Evolutionary conservation across 2,797 vertebrate genomes (phyloP).

Genomic region (Tamandua tetradactyla): DNA sequence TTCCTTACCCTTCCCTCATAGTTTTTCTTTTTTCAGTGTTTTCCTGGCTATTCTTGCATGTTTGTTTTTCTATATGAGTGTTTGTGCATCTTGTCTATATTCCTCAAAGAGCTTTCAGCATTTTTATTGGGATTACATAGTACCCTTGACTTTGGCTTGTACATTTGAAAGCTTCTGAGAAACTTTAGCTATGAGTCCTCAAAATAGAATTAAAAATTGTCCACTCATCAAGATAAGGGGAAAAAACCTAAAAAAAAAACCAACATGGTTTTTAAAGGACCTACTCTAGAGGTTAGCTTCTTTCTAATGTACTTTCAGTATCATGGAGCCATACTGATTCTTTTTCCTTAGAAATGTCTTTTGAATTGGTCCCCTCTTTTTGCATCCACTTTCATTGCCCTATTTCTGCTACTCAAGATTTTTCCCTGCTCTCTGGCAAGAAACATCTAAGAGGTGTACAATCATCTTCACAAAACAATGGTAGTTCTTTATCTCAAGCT

Average conservation of each 20-base stretch:
- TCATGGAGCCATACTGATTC: background rate
- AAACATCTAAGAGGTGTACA: background rate
- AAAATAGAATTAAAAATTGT: background rate
- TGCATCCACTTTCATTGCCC: background rate
- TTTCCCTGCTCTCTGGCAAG: background rate
- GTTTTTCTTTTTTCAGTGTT: background rate
- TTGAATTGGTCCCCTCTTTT: background rate
- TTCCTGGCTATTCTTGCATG: background rate
- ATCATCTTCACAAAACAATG: background rate
- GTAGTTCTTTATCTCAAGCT: background rate
- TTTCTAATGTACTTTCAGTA: background rate
- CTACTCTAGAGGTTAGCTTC: background rate
- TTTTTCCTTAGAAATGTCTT: background rate
- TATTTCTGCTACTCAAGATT: background rate
- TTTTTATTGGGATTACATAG: background rate
- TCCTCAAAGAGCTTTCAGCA: background rate
- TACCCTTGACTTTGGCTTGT: background rate
- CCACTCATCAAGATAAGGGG: background rate
- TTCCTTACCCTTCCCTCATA: background rate
- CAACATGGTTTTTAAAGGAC: background rate
- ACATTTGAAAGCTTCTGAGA: background rate
- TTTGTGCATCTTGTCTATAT: background rate
- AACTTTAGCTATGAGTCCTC: background rate
- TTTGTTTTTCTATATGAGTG: background rate
- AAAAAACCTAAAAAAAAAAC: background rate